Base-by-base conservation (phyloP, 2,888 invertebrate species). In the Dasypogon diadema region DNA sequence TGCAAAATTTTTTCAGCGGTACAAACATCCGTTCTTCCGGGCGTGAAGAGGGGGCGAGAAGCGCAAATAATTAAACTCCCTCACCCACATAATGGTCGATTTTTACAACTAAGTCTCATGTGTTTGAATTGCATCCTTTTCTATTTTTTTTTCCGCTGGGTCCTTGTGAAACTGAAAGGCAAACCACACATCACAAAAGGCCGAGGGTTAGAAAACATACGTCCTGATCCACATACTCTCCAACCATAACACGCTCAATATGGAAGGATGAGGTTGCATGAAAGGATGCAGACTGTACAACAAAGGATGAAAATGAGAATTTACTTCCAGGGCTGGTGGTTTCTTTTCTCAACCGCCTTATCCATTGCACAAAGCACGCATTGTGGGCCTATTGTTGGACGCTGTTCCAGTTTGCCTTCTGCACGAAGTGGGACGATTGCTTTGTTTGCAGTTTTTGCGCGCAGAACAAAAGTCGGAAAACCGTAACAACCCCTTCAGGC, bases 401-500 rank as follows among this genome's bases (percentile, higher is more conserved):
- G 37, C 55, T 55, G 70, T 75, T 58, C 70, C 42, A 70, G 70
- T 58, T 70, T 70, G 46, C 70, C 70, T 54, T 54, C 70, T 70
- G 70, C 21, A 54, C 34, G 51, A 54, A 70, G 51, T 54, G 18
- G 70, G 70, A 54, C 54, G 70, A 54, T 12, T 18, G 55, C 51
- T 76, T 76, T 76, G 73, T 76, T 76, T 74, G 73, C 60, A 18
- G 72, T 34, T 51, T 75, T 54, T 55, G 56, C 65, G 54, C 65
- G 42, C 8, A 30, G 65, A 76, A 76, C 63, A 63, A 73, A 63
- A 76, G 73, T 73, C 73, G 73, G 63, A 76, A 65, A 74, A 73
- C 51, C 60, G 73, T 55, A 76, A 73, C 60, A 63, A 76, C 54
- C 65, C 73, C 76, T 76, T 65, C 34, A 56, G 76, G 76, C 74